Percentiles rank a stretch among this genome's conserved stretches.
Evolutionary conservation across 2,113 vertebrate genomes (phyloP).

Genomic region (Hylia prasina): DNA sequence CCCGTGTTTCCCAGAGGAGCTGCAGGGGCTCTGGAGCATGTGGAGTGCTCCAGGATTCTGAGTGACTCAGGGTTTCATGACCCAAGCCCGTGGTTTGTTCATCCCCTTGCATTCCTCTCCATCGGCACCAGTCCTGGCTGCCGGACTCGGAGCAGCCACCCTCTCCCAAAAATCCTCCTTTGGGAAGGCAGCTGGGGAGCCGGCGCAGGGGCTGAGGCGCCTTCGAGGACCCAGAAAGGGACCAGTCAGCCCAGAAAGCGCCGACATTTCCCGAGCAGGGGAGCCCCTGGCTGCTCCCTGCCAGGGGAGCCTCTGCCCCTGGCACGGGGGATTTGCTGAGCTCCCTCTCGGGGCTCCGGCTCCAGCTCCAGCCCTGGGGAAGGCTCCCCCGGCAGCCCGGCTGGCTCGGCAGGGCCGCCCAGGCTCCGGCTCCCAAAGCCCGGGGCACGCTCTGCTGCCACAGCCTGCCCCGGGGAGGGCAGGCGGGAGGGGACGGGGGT

Average conservation of each 20-base stretch:
- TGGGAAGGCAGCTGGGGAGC: background rate
- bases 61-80: background rate
- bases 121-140: background rate
- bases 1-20: background rate
- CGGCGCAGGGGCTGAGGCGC: background rate
- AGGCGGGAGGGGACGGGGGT: background rate
- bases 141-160: background rate
- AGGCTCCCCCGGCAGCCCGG: background rate
- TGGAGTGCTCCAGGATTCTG: background rate
- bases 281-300: background rate
- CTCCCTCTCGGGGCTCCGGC: background rate
- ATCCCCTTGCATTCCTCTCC: background rate
- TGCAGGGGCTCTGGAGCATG: background rate
- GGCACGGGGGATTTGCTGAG: background rate
- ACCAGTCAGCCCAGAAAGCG: background rate
- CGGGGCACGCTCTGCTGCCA: background rate
- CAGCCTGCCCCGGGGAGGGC: background rate
- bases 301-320: background rate
- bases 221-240: background rate
- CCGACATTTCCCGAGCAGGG: background rate
- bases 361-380: background rate
- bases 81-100: background rate
- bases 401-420: background rate
- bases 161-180: background rate
- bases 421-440: background rate